These are phyloP conservation scores for Clinocottus analis DNA, from an alignment of 2,113 vertebrate species.

Conservation along the genomic window DNA sequence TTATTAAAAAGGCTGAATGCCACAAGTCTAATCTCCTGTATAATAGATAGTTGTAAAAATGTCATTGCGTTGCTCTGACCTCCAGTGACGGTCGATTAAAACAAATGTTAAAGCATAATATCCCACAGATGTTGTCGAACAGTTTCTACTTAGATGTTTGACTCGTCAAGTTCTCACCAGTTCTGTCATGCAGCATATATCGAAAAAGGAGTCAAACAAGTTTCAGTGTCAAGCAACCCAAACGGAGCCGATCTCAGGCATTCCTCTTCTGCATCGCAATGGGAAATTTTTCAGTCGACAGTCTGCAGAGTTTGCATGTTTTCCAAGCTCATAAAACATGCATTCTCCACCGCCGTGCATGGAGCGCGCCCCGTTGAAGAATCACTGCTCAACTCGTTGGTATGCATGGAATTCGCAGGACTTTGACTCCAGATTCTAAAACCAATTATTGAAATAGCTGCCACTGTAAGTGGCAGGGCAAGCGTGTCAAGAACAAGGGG, in stretches of 20 bases:
- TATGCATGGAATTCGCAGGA: slow-evolving; percentile 73
- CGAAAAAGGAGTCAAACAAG: not conserved
- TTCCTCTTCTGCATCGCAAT: slow-evolving; percentile 24
- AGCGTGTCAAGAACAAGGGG: slow-evolving; percentile 66
- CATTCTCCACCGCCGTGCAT: slow-evolving; percentile 50
- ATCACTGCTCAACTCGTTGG: slow-evolving; percentile 66
- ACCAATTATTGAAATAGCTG: slow-evolving; percentile 79
- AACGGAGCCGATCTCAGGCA: slow-evolving; percentile 4
- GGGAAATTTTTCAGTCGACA: slow-evolving; percentile 30
- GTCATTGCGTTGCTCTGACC: not conserved
- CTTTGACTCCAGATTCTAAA: slow-evolving; percentile 73
- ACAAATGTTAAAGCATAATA: not conserved
- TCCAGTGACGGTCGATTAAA: not conserved
- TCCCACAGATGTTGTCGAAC: not conserved
- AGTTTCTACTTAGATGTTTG: not conserved
- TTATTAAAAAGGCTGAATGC: not conserved
- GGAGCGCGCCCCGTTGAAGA: slow-evolving; percentile 49
- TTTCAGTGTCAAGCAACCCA: slow-evolving; percentile 9
- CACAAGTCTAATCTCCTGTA: not conserved
- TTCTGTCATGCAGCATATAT: not conserved
- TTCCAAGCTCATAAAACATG: slow-evolving; percentile 69
- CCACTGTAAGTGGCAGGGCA: slow-evolving; percentile 63
- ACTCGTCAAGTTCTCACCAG: not conserved
- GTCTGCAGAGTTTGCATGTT: slow-evolving; percentile 55
- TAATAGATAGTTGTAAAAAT: slow-evolving; percentile 1